Percentiles rank a stretch among this genome's conserved stretches.
Conservation (phyloP, 1,140 invertebrate genomes). For the Magallana gigas region DNA sequence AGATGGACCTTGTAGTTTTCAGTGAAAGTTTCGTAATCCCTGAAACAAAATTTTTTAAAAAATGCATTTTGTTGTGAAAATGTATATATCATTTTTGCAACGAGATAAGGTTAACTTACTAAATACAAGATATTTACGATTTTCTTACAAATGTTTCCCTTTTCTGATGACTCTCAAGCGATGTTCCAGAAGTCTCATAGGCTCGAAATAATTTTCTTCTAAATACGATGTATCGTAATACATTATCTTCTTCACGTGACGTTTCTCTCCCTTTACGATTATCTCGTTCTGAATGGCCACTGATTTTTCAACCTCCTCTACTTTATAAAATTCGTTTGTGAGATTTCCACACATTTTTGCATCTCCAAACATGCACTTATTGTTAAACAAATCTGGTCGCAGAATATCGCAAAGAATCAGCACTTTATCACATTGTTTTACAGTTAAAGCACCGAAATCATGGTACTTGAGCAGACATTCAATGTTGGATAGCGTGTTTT, state of each 20-base stretch:
- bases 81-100: background rate
- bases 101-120: too few relatives aligned
- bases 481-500: background rate
- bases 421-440: background rate
- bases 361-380: background rate
- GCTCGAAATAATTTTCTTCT: background rate
- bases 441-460: background rate
- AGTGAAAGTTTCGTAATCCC: background rate
- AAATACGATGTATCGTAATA: background rate
- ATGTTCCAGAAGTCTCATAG: background rate
- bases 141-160: background rate
- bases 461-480: background rate
- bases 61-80: too few relatives aligned
- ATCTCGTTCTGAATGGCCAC: constrained; percentile 15
- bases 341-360: constrained; percentile 3
- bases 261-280: background rate
- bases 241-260: background rate
- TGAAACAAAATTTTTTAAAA: too few relatives aligned
- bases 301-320: constrained; percentile 23
- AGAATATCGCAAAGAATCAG: background rate
- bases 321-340: background rate
- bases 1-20: constrained; percentile 13
- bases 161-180: background rate
- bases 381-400: background rate
- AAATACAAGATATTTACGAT: too few relatives aligned